These are phyloP conservation scores for Morpho helenor DNA, from an alignment of 2,888 invertebrate species.

Conservation along the genomic window DNA sequence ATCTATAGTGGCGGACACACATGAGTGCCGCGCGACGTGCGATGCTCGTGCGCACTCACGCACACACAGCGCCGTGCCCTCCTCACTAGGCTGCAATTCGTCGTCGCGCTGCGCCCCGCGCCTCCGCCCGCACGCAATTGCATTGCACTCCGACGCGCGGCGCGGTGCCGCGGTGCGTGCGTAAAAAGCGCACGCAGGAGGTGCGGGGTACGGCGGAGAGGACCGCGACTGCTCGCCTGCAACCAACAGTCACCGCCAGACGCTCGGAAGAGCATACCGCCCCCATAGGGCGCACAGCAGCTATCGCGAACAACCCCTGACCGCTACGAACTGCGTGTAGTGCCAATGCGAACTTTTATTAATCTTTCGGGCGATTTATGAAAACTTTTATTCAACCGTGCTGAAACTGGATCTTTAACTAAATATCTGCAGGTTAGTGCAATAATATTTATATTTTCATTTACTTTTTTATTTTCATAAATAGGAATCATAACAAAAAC, in stretches of 20 bases:
- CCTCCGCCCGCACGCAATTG: constrained; percentile 72
- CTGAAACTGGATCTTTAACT: constrained; percentile 40
- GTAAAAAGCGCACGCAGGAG: constrained; percentile 77
- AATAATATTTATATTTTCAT: constrained; percentile 29
- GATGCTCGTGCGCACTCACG: constrained; percentile 58
- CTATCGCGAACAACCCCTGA: constrained; percentile 56
- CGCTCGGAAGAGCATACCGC: constrained; percentile 73
- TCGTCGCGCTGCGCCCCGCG: constrained; percentile 50
- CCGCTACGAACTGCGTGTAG: constrained; percentile 59
- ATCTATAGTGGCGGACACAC: constrained; percentile 47
- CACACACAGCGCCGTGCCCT: constrained; percentile 61
- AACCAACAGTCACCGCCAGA: constrained; percentile 70
- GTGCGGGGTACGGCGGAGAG: constrained; percentile 55
- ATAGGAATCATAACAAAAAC: constrained; percentile 1
- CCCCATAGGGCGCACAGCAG: constrained; percentile 61
- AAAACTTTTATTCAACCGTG: constrained; percentile 22
- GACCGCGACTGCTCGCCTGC: constrained; percentile 49
- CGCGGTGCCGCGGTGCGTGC: constrained; percentile 57
- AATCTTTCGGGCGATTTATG: constrained; percentile 26
- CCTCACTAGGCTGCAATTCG: constrained; percentile 76
- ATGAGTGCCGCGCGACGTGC: constrained; percentile 37
- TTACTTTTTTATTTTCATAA: constrained; percentile 19
- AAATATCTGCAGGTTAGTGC: constrained; percentile 35
- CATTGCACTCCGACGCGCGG: constrained; percentile 63
- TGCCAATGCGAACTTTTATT: constrained; percentile 55